phyloP scores from a whole-genome alignment of 2,888 invertebrate species.

The Drosophila meridiana region DNA sequence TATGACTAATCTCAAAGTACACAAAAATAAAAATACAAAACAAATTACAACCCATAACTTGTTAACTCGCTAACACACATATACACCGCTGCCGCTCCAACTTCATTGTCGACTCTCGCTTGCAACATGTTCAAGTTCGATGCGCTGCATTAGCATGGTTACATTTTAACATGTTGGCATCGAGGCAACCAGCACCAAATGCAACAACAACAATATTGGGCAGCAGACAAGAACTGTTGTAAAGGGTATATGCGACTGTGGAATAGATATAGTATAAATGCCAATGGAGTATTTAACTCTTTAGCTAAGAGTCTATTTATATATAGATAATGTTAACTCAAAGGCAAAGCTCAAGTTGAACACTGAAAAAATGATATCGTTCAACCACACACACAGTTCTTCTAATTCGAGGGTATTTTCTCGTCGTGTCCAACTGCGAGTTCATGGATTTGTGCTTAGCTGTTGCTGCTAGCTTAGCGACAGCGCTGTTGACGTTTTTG shows the following conservation, averaged over 20 bases:
- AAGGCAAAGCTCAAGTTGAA: neutral
- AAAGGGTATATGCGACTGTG: constrained; percentile 1
- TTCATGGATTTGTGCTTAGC: neutral
- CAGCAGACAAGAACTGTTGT: neutral
- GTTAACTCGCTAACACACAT: neutral
- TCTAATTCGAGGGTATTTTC: constrained; percentile 19
- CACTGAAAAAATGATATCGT: no score
- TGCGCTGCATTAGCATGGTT: constrained; percentile 42
- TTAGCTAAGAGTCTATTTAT: neutral
- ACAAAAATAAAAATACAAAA: neutral
- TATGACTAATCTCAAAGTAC: neutral
- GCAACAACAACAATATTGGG: constrained; percentile 10
- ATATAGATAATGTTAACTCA: no score
- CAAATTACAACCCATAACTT: neutral
- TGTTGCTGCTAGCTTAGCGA: constrained; percentile 31
- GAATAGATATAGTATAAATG: neutral
- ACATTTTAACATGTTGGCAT: constrained; percentile 8
- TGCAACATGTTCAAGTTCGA: constrained; percentile 69
- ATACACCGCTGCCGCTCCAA: neutral
- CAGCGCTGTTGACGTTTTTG: constrained; percentile 55
- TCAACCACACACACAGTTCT: rapidly evolving
- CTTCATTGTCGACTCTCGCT: constrained; percentile 42
- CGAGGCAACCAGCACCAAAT: constrained; percentile 10
- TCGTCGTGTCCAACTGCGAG: neutral
- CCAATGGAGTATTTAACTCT: neutral